Conservation (phyloP, 2,888 invertebrate genomes). For the Acleris emargana region DNA sequence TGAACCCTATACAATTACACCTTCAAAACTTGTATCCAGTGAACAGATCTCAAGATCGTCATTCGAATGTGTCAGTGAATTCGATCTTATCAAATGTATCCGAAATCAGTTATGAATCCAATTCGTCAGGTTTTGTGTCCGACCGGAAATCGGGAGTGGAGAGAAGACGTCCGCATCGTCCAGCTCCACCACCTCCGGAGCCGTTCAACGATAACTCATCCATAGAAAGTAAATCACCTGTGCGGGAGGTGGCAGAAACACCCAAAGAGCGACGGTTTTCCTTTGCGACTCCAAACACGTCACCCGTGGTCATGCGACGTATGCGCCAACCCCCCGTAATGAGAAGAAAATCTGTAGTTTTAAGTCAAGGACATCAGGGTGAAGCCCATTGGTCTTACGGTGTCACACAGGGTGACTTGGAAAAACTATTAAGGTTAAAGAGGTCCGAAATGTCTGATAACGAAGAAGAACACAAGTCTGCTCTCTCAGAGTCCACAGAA, state of each 20-base stretch:
- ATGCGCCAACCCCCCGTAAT: constrained; percentile 75
- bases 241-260: constrained; percentile 49
- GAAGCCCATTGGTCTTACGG: constrained; percentile 79
- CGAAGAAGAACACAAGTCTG: constrained; percentile 62
- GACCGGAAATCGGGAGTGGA: constrained; percentile 69
- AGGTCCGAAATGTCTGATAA: constrained; percentile 71
- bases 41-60: constrained; percentile 69
- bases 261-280: constrained; percentile 63
- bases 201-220: constrained; percentile 65
- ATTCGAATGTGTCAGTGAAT: constrained; percentile 79
- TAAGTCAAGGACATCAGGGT: constrained; percentile 58
- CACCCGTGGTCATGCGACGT: constrained; percentile 68
- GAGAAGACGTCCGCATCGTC: constrained; percentile 65
- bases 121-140: constrained; percentile 78
- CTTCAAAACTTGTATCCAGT: constrained; percentile 70
- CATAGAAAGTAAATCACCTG: constrained; percentile 59
- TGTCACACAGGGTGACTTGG: constrained; percentile 75
- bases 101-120: constrained; percentile 75
- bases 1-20: constrained; percentile 70
- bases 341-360: constrained; percentile 69
- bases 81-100: constrained; percentile 77
- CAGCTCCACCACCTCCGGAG: constrained; percentile 77
- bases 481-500: constrained; percentile 42
- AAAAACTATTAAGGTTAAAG: constrained; percentile 72
- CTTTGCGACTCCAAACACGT: constrained; percentile 67